Base-by-base conservation (phyloP, 2,888 invertebrate genomes). In the Aphodius granarius region DNA sequence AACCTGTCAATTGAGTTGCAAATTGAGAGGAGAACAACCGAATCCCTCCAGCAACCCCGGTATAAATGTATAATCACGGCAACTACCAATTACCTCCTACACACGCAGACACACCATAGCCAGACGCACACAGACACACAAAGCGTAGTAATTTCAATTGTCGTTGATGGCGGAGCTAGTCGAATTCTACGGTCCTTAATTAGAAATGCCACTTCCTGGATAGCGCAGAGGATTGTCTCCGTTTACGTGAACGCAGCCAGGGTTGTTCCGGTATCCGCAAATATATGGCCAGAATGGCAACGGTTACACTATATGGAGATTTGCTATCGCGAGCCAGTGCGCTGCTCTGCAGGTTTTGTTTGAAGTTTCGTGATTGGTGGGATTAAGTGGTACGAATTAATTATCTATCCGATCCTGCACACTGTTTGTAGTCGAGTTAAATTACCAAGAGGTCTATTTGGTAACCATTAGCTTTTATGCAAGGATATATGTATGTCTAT, bases 61-160 rank as follows among this genome's bases (percentile, higher is more conserved):
- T 13, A 68, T 68, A 68, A 68, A n/a, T 22, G 68, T 22, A 19
- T 68, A 68, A 68, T 68, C 68, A 68, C 68, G 20, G 21, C 20
- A 68, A 68, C 68, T 68, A 68, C 68, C 68, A 68, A 68, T 68
- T 68, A 68, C 68, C 20, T 43, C 43, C 23, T 13, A 43, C 3
- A 6, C 43, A 43, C 43, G 13, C 43, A 43, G 43, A 43, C 43
- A 43, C 9, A 13, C 43, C 43, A 43, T 13, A 43, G 43, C 6
- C 43, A 43, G 43, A 13, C 43, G 43, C 43, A 43, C 43, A 43
- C 5, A 68, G 18, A 68, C 20, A 20, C 20, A 21, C n/a, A 22
- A 19, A 22, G 20, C 20, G 20, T 68, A n/a, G 68, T 21, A 18
- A 20, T 18, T 68, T 68, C 68, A 68, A 68, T 19, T 68, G 66